Conservation (phyloP, 2,113 vertebrate species). For the Nycticorax nycticorax region DNA sequence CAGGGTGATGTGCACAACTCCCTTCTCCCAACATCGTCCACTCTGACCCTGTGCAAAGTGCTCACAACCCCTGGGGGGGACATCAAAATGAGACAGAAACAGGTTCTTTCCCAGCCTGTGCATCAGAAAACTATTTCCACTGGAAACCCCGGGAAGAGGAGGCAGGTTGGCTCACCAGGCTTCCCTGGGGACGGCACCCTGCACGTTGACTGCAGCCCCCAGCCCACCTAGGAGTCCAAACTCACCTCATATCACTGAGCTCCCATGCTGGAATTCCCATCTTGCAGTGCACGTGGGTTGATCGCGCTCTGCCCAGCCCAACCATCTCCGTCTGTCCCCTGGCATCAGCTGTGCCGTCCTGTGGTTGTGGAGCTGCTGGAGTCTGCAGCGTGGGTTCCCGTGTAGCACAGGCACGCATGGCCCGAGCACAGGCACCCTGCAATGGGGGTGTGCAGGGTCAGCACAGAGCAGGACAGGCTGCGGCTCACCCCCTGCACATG, state of each 20-base stretch:
- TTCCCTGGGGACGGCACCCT: accelerated
- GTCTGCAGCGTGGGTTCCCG: neutral
- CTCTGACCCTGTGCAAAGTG: neutral
- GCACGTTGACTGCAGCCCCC: neutral
- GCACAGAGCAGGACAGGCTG: neutral
- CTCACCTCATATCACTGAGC: neutral
- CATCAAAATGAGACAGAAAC: neutral
- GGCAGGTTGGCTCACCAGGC: accelerated
- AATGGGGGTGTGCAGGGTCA: neutral
- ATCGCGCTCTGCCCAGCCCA: neutral
- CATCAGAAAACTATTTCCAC: neutral
- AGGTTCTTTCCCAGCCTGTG: neutral
- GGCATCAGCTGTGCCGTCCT: accelerated
- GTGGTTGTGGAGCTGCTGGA: neutral
- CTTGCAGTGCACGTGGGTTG: neutral
- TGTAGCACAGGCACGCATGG: accelerated
- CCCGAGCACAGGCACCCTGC: accelerated
- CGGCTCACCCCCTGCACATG: neutral
- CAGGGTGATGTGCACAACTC: accelerated
- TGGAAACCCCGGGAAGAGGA: neutral
- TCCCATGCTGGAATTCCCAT: neutral
- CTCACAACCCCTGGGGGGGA: neutral
- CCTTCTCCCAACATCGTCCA: neutral
- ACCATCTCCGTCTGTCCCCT: neutral
- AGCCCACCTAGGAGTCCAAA: accelerated